Percentiles rank a stretch among this genome's conserved stretches.
Evolutionary conservation across 2,797 vertebrate genomes (phyloP).

Genomic region (Cygnus olor): DNA sequence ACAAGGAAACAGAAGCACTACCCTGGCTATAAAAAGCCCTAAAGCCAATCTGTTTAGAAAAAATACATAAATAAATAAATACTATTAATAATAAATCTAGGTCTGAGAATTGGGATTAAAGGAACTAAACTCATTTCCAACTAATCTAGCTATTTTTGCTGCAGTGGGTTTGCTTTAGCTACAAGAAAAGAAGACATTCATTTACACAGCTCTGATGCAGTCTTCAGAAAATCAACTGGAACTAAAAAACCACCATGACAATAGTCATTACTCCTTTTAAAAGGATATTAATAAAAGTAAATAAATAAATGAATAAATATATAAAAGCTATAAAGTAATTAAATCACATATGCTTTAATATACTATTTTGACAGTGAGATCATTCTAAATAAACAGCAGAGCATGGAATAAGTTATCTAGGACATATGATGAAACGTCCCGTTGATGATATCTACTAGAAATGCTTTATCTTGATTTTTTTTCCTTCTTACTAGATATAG

Average conservation of each 20-base stretch:
- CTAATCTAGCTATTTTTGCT: not conserved
- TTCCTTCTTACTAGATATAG: not conserved
- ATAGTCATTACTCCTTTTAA: not conserved
- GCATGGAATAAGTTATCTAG: not conserved
- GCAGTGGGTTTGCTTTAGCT: not conserved
- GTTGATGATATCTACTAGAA: not conserved
- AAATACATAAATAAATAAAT: too few relatives aligned
- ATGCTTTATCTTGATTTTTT: not conserved
- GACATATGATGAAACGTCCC: not conserved
- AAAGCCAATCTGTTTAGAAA: not conserved
- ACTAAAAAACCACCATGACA: not conserved
- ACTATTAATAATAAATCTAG: not conserved
- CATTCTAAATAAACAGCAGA: not conserved
- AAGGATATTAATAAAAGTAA: not conserved
- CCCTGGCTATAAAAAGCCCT: not conserved
- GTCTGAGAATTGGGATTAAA: not conserved
- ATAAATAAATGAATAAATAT: slow-evolving; percentile 10
- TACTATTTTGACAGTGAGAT: not conserved
- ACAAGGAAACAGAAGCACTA: not conserved
- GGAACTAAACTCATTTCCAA: not conserved
- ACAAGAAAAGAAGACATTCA: not conserved
- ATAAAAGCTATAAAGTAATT: not conserved
- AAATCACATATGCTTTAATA: not conserved
- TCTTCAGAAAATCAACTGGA: not conserved
- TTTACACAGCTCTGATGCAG: not conserved